Evolutionary conservation across 2,888 invertebrate species (phyloP).

Genomic region (Synergus laeviventris): DNA sequence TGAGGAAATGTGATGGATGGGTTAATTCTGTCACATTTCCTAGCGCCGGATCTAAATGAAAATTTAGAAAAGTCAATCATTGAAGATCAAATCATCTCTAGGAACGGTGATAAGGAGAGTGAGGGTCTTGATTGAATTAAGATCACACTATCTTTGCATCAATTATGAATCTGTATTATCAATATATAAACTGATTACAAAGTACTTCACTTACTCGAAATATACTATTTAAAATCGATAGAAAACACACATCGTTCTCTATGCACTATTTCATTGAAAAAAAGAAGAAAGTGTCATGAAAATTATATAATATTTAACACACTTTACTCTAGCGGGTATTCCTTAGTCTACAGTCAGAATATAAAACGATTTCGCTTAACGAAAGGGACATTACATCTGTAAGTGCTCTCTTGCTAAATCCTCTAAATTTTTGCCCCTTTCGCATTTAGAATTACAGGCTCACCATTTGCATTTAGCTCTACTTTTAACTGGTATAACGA

Average conservation of each 20-base stretch:
- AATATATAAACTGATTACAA: conserved; percentile 66
- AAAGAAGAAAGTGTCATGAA: conserved; percentile 55
- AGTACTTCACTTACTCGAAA: conserved; percentile 58
- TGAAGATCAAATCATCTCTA: conserved; percentile 53
- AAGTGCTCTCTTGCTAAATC: conserved; percentile 50
- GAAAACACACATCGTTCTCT: conserved; percentile 69
- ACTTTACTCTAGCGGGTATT: conserved; percentile 4
- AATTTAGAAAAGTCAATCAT: conserved; percentile 51
- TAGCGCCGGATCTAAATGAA: conserved; percentile 42
- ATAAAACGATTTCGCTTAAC: conserved; percentile 46
- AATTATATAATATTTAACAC: conserved; percentile 23
- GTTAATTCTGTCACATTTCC: conserved; percentile 59
- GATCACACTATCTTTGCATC: conserved; percentile 63
- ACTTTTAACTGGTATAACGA: conserved; percentile 65
- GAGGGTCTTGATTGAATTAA: conserved; percentile 66
- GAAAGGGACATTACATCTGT: conserved; percentile 44
- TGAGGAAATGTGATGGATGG: conserved; percentile 52
- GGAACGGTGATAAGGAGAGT: conserved; percentile 61
- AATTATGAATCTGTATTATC: conserved; percentile 66
- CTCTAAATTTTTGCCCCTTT: conserved; percentile 59
- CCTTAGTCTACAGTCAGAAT: conserved; percentile 49
- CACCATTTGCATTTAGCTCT: conserved; percentile 56
- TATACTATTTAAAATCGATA: conserved; percentile 55
- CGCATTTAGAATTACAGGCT: conserved; percentile 52
- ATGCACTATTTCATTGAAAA: conserved; percentile 56